Base-by-base conservation (phyloP, 2,113 vertebrate species). In the Galeopterus variegatus region DNA sequence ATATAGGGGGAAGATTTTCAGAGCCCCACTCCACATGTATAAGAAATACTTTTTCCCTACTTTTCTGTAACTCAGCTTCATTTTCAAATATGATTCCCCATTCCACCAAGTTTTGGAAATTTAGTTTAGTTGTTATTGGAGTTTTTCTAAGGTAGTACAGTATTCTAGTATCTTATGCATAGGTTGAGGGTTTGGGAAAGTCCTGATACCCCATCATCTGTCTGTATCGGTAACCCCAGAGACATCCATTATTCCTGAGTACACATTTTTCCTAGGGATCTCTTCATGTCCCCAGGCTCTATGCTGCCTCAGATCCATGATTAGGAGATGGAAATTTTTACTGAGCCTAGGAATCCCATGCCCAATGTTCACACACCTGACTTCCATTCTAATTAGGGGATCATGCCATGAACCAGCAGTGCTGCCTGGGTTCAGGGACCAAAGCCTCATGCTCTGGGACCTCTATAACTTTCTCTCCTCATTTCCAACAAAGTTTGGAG, bases 31-130 rank as follows among this genome's bases (percentile, higher is more conserved):
- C 69, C 23, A 7, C 7, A 0, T 54, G 23, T 86, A 13, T 69
- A 80, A 69, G 23, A 82, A 86, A 75, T 81, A 48, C 0, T 26
- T 72, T 80, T 84, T 56, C 24, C 23, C 83, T 48, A 64, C 33
- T 95, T 85, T 33, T 93, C 28, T 33, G 45, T 86, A 41, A 86
- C 52, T 90, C 23, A 67, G 11, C 15, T 85, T 60, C 75, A 93
- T 73, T 93, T 90, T 50, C 23, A 85, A 85, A 86, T 60, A 45
- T 62, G 6, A 65, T 76, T 86, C 45, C 14, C 17, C 13, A 75
- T 73, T 67, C 17, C 9, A 62, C 12, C 31, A 86, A 41, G 7
- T 60, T 67, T 81, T n/a, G 13, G 17, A 67, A 77, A 10, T 67
- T 70, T 72, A 77, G 6, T n/a, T 90, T 45, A 52, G 21, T 19